Conservation (phyloP, 2,113 vertebrate genomes). For the Leptosomus discolor region DNA sequence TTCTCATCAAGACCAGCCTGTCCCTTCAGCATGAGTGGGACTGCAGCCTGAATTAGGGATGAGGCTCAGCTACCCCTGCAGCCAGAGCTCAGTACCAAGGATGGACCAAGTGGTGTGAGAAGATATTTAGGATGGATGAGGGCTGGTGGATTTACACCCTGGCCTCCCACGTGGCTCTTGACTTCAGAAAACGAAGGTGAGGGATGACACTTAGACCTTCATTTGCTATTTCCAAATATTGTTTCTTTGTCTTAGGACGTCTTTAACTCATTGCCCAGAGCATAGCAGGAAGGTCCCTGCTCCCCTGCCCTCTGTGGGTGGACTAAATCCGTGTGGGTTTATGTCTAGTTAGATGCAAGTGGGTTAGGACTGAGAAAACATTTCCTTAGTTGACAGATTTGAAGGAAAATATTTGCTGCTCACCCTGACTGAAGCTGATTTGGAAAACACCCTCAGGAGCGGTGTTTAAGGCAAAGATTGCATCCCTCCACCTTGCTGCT, state of each 20-base stretch:
- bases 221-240: neutral
- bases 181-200: neutral
- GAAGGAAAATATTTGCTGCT: neutral
- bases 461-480: neutral
- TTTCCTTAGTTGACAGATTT: neutral
- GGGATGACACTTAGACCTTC: neutral
- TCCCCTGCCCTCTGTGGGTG: rapidly evolving
- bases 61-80: neutral
- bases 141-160: neutral
- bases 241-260: neutral
- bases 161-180: neutral
- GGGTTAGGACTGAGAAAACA: neutral
- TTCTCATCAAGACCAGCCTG: neutral
- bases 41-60: neutral
- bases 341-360: neutral
- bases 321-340: neutral
- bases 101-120: neutral
- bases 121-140: neutral
- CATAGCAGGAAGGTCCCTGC: neutral
- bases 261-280: neutral
- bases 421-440: rapidly evolving
- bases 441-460: neutral
- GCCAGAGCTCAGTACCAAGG: neutral
- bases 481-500: neutral
- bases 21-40: neutral